Percentiles rank a stretch among this genome's conserved stretches.
phyloP scores from a whole-genome alignment of 2,797 vertebrate genomes.

The Nothura maculosa region DNA sequence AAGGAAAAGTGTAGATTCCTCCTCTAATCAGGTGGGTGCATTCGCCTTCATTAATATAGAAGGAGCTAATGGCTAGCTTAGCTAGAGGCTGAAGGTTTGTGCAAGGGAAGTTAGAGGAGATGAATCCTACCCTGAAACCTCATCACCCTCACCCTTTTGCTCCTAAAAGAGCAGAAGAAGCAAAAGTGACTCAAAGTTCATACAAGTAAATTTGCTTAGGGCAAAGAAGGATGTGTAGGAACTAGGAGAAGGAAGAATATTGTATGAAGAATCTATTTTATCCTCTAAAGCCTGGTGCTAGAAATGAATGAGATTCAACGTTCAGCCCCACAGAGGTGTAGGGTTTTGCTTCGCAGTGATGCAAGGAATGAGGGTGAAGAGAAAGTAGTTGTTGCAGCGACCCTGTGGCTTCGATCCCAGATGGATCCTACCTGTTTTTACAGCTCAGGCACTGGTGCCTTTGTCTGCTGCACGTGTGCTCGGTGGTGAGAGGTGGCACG shows the following conservation, averaged over 20 bases:
- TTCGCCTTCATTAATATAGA: not conserved
- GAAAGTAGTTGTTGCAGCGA: fast-evolving
- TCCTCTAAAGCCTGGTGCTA: no score
- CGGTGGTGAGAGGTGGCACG: not conserved
- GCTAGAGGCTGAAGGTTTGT: not conserved
- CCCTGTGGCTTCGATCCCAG: fast-evolving
- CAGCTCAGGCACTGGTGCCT: fast-evolving
- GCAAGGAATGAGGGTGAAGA: not conserved
- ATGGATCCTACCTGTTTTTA: not conserved
- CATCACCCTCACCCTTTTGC: not conserved
- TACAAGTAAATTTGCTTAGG: no score
- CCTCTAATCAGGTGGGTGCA: not conserved
- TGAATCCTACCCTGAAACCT: not conserved
- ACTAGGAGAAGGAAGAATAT: no score
- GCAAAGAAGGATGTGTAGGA: not conserved
- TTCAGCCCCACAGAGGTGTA: not conserved
- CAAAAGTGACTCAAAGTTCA: not conserved
- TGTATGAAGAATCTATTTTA: not conserved
- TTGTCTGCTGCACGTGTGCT: not conserved
- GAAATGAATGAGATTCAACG: not conserved
- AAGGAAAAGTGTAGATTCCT: not conserved
- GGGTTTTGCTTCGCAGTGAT: not conserved
- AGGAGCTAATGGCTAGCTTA: fast-evolving
- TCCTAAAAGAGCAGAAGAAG: not conserved
- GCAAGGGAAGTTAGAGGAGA: not conserved